Conservation (phyloP, 1,140 invertebrate genomes). For the Lepeophtheirus salmonis region DNA sequence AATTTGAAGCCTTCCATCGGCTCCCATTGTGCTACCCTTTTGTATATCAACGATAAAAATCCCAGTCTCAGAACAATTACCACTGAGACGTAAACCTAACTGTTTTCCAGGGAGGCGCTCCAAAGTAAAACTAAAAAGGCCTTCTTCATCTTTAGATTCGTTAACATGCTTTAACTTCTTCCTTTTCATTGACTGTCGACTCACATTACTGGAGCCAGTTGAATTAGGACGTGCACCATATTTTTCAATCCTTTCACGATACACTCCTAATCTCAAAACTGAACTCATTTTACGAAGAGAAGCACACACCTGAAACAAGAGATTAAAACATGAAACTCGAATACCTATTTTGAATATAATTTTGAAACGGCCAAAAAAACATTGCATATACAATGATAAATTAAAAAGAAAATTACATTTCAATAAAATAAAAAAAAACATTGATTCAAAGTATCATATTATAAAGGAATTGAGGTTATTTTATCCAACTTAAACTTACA, state of each 20-base stretch:
- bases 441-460: too few relatives aligned
- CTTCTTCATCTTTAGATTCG: conserved; percentile 21
- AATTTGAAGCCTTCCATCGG: conserved; percentile 35
- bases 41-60: conserved; percentile 33
- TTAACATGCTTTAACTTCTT: background rate
- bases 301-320: conserved; percentile 22
- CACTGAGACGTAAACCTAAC: conserved; percentile 32
- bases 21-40: conserved; percentile 33
- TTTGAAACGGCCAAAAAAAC: too few relatives aligned
- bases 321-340: too few relatives aligned
- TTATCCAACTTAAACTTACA: too few relatives aligned
- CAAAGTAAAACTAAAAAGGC: conserved; percentile 30
- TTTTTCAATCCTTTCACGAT: conserved; percentile 25
- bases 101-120: conserved; percentile 29
- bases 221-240: conserved; percentile 10
- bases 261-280: conserved; percentile 24
- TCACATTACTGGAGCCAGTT: background rate
- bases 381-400: too few relatives aligned
- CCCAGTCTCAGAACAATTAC: conserved; percentile 30
- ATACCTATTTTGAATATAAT: too few relatives aligned
- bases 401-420: too few relatives aligned
- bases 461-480: too few relatives aligned
- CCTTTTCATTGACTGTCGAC: background rate
- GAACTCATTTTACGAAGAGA: conserved; percentile 22
- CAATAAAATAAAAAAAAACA: too few relatives aligned